phyloP scores from a whole-genome alignment of 2,113 vertebrate genomes.

The Passer montanus region DNA sequence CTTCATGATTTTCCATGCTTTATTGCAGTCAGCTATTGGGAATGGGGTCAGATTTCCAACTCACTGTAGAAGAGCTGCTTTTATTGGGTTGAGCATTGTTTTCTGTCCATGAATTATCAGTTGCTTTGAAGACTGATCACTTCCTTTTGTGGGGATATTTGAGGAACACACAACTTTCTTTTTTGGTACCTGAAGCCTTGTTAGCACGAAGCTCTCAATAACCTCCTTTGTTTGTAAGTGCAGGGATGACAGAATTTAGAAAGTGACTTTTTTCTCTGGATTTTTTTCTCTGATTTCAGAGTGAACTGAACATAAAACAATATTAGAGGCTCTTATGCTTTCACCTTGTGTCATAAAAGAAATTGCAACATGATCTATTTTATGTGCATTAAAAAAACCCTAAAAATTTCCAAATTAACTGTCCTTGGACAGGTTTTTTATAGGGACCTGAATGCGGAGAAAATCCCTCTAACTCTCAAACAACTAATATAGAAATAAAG shows the following conservation, averaged over 20 bases:
- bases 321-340: background rate
- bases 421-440: background rate
- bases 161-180: background rate
- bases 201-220: background rate
- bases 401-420: background rate
- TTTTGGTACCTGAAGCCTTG: background rate
- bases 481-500: background rate
- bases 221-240: background rate
- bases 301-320: background rate
- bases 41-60: slow-evolving; percentile 31
- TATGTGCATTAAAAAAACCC: background rate
- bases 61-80: background rate
- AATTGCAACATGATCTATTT: background rate
- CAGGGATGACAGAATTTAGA: background rate
- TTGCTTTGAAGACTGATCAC: slow-evolving; percentile 38
- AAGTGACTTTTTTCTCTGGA: background rate
- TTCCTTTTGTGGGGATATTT: background rate
- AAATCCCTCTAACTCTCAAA: background rate
- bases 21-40: slow-evolving; percentile 27
- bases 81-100: slow-evolving; percentile 32
- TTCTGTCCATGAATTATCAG: slow-evolving; percentile 49
- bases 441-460: background rate
- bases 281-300: background rate
- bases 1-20: slow-evolving; percentile 26
- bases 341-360: background rate